phyloP scores from a whole-genome alignment of 2,797 vertebrate genomes.

The Lacerta agilis region DNA sequence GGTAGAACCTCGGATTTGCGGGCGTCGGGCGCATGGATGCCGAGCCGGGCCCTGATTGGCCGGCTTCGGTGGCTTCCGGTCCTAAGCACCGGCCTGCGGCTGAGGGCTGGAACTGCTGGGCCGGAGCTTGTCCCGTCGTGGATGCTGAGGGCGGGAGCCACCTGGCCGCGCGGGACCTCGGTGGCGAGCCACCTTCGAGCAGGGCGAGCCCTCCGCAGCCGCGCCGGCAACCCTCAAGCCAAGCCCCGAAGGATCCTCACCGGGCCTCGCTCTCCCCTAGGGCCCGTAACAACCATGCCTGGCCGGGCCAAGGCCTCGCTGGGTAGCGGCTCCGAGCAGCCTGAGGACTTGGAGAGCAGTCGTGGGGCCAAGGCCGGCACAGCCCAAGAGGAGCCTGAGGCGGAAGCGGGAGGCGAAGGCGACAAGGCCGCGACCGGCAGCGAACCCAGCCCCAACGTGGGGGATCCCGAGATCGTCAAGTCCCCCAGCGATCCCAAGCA shows the following conservation, averaged over 20 bases:
- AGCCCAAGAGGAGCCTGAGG: constrained; percentile 64
- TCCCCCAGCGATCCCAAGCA: constrained; percentile 95
- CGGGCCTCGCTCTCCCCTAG: constrained; percentile 59
- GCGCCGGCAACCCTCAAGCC: background rate
- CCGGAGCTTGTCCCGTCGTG: constrained; percentile 45
- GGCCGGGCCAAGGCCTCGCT: constrained; percentile 62
- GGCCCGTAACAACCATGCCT: constrained; percentile 46
- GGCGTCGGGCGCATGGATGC: accelerated
- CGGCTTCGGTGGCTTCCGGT: accelerated
- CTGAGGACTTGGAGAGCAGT: constrained; percentile 70
- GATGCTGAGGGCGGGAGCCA: constrained; percentile 63
- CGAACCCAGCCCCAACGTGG: constrained; percentile 63
- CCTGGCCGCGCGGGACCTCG: constrained; percentile 49
- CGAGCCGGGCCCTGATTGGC: background rate
- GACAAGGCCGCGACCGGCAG: background rate
- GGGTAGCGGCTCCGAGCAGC: constrained; percentile 51
- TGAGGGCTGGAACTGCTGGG: background rate
- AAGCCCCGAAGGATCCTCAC: background rate
- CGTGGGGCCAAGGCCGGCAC: constrained; percentile 70
- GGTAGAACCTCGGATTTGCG: background rate
- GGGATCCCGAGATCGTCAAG: constrained; percentile 86
- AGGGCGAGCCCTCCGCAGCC: background rate
- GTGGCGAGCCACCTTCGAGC: background rate
- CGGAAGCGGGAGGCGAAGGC: constrained; percentile 50
- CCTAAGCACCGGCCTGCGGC: background rate